These are phyloP conservation scores for Dromococcyx pavoninus DNA, from an alignment of 2,797 vertebrate genomes.

Conservation along the genomic window DNA sequence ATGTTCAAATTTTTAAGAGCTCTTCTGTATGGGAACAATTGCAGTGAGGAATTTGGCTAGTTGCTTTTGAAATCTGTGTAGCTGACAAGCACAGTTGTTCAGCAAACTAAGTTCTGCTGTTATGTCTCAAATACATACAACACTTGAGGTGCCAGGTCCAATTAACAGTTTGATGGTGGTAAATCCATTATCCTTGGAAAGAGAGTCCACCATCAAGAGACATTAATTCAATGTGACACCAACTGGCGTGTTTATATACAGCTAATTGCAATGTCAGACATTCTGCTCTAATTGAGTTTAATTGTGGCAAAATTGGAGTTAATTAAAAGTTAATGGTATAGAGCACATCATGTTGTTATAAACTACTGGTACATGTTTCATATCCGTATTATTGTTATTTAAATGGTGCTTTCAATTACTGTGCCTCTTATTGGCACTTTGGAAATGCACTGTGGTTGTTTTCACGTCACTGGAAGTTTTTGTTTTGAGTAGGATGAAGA, in stretches of 20 bases:
- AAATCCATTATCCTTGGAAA: slow-evolving; percentile 63
- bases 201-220: slow-evolving; percentile 56
- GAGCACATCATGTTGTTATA: slow-evolving; percentile 66
- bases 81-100: not conserved
- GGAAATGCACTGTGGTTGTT: not conserved
- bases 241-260: slow-evolving; percentile 70
- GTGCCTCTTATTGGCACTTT: slow-evolving; percentile 19
- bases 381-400: slow-evolving; percentile 35
- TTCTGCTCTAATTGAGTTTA: slow-evolving; percentile 85
- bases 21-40: not conserved
- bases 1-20: not conserved
- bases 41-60: not conserved
- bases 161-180: slow-evolving; percentile 37
- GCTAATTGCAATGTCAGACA: slow-evolving; percentile 82
- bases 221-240: slow-evolving; percentile 70
- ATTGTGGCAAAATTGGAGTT: slow-evolving; percentile 84
- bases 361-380: slow-evolving; percentile 46
- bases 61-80: not conserved
- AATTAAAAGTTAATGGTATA: slow-evolving; percentile 85
- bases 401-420: slow-evolving; percentile 61
- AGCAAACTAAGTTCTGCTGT: slow-evolving; percentile 4
- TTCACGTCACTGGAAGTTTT: not conserved
- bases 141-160: slow-evolving; percentile 43
- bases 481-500: not conserved
- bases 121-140: not conserved